A percentile compares a stretch with the other conserved stretches of the same genome.
phyloP scores from a whole-genome alignment of 2,113 vertebrate genomes.

The Phocoena sinus region DNA sequence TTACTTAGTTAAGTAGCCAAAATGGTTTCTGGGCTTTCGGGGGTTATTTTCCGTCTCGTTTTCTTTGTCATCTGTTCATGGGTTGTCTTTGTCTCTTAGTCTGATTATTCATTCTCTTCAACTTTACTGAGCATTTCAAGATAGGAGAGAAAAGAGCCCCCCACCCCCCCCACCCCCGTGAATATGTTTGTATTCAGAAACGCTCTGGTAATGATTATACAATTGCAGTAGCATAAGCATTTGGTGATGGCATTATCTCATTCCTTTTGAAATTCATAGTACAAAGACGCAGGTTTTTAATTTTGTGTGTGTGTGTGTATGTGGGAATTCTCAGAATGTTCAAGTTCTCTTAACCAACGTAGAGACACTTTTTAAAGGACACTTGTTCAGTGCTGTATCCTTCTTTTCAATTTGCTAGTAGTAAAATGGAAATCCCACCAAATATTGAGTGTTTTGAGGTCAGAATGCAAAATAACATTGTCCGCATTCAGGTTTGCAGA shows the following conservation, averaged over 20 bases:
- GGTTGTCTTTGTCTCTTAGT: not conserved
- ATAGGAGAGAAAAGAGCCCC: not conserved
- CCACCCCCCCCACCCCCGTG: not conserved
- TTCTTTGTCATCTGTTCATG: not conserved
- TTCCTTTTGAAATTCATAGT: not conserved
- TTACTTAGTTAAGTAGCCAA: not conserved
- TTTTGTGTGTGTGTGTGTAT: not conserved
- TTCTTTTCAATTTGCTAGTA: not conserved
- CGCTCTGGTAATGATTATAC: not conserved
- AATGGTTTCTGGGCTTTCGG: not conserved
- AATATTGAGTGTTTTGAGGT: not conserved
- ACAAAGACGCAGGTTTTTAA: not conserved
- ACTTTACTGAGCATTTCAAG: not conserved
- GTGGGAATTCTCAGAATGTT: not conserved
- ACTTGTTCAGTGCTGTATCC: not conserved
- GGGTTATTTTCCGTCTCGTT: not conserved
- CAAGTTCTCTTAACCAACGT: not conserved
- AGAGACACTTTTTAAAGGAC: not conserved
- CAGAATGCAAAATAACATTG: not conserved
- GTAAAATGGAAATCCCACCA: constrained; percentile 29
- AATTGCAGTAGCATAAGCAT: not conserved
- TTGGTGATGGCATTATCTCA: not conserved
- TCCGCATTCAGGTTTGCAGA: not conserved
- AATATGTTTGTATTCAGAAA: constrained; percentile 5
- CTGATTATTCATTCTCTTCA: not conserved